Percentiles rank a stretch among this genome's conserved stretches.
phyloP scores from a whole-genome alignment of 2,797 vertebrate genomes.

The Parotocinclus haroldoi region DNA sequence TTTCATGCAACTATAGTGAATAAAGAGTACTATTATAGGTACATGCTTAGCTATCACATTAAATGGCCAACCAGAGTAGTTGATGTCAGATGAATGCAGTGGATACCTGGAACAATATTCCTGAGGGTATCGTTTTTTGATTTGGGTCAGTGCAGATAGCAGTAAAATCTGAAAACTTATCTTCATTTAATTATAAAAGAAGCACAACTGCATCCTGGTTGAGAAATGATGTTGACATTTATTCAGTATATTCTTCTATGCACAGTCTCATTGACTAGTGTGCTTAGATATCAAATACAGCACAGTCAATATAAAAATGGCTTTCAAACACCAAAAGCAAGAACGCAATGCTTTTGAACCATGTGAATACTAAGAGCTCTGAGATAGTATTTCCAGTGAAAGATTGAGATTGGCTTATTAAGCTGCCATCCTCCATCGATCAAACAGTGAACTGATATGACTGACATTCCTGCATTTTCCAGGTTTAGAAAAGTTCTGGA shows the following conservation, averaged over 20 bases:
- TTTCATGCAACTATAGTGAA: no score
- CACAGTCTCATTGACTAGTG: slow-evolving; percentile 71
- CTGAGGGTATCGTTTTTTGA: no score
- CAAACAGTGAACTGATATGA: slow-evolving; percentile 37
- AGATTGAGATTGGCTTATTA: slow-evolving; percentile 68
- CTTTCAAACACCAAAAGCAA: slow-evolving; percentile 82
- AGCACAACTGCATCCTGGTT: slow-evolving; percentile 59
- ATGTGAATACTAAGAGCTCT: slow-evolving; percentile 79
- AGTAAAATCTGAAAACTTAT: slow-evolving; percentile 1
- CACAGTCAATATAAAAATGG: slow-evolving; percentile 83
- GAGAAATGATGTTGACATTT: slow-evolving; percentile 78
- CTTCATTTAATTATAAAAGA: slow-evolving; percentile 25
- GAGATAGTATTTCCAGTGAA: slow-evolving; percentile 72
- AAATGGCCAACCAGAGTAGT: no score
- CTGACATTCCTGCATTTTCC: slow-evolving; percentile 45
- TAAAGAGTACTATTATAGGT: no score
- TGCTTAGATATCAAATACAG: slow-evolving; percentile 78
- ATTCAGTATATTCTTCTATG: slow-evolving; percentile 66
- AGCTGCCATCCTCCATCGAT: slow-evolving; percentile 30
- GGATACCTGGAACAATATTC: no score
- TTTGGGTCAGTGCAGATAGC: background rate
- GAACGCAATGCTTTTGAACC: slow-evolving; percentile 73
- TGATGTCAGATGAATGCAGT: no score
- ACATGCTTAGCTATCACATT: no score
- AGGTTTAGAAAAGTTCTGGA: slow-evolving; percentile 63